Percentiles rank a stretch among this genome's conserved stretches.
Conservation (phyloP, 1,140 invertebrate genomes). For the Sminthurides bifidus region DNA sequence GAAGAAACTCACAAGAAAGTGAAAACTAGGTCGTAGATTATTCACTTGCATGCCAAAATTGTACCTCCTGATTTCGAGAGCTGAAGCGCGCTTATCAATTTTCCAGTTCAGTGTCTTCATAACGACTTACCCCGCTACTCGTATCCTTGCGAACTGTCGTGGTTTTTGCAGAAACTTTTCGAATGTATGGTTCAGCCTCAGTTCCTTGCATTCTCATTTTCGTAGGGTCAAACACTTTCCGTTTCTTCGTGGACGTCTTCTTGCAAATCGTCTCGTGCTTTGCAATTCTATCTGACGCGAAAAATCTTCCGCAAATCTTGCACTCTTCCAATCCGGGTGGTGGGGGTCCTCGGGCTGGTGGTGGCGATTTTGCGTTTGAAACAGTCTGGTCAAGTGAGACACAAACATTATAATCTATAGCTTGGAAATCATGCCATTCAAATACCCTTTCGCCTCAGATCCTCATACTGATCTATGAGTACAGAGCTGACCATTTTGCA, state of each 20-base stretch:
- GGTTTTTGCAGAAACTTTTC: conserved; percentile 35
- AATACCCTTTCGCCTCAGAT: too few relatives aligned
- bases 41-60: too few relatives aligned
- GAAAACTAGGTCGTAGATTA: background rate
- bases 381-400: conserved; percentile 3
- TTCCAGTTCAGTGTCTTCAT: background rate
- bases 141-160: background rate
- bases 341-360: conserved; percentile 3
- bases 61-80: too few relatives aligned
- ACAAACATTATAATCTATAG: background rate
- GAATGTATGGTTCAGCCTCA: conserved; percentile 64
- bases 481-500: too few relatives aligned
- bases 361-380: background rate
- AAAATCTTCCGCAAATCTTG: conserved; percentile 55
- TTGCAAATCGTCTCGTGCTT: conserved; percentile 72
- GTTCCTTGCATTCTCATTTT: conserved; percentile 75
- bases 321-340: conserved; percentile 42
- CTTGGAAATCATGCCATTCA: background rate
- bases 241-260: conserved; percentile 59
- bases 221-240: conserved; percentile 74
- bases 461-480: too few relatives aligned
- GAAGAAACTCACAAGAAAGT: conserved; percentile 1
- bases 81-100: too few relatives aligned
- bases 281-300: conserved; percentile 61
- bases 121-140: conserved; percentile 33